Base-by-base conservation (phyloP, 2,113 vertebrate species). In the Forbesichthys agassizii region DNA sequence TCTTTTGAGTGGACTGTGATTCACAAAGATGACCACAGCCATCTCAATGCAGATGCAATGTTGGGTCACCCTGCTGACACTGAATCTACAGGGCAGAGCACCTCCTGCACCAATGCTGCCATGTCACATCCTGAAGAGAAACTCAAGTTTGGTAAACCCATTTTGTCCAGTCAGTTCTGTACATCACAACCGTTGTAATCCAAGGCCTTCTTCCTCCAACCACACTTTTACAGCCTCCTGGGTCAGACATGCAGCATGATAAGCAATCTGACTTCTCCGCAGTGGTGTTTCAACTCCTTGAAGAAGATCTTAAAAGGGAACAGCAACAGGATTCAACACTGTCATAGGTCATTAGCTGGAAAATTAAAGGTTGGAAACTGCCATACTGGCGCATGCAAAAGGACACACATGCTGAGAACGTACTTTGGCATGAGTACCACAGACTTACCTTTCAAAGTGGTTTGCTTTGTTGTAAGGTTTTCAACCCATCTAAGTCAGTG, bases 1-100 rank as follows among this genome's bases (percentile, higher is more conserved):
- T 46, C 16, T 33, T 33, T 59, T 71, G 58, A 74, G 1, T 71
- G 64, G 64, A 66, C 14, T 9, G 48, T 73, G 0, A 11, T 63
- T 13, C 63, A 74, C 49, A 27, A 51, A 49, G 67, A 64, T 6
- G 70, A 53, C 11, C 36, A 20, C 11, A 62, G 8, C 5, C 67
- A 71, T 8, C 20, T 16, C n/a, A 79, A 70, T 69, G 69, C 75
- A 1, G 71, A 71, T 52, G 49, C 77, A 4, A 46, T 60, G 11
- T 69, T 54, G 60, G 16, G 33, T 46, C 33, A 6, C 11, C 33
- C 49, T 4, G n/a, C 48, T 63, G 49, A 56, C 33, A 66, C 33
- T 9, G 6, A 36, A 14, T 16, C 52, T 42, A 66, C 57, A 60
- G 3, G 10, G 11, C 57, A 60, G 57, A 60, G 20, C 57, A 60